Evolutionary conservation across 2,113 vertebrate species (phyloP), one percentile per base, ranked within the genome.

Genomic region (Puffinus mauretanicus): DNA sequence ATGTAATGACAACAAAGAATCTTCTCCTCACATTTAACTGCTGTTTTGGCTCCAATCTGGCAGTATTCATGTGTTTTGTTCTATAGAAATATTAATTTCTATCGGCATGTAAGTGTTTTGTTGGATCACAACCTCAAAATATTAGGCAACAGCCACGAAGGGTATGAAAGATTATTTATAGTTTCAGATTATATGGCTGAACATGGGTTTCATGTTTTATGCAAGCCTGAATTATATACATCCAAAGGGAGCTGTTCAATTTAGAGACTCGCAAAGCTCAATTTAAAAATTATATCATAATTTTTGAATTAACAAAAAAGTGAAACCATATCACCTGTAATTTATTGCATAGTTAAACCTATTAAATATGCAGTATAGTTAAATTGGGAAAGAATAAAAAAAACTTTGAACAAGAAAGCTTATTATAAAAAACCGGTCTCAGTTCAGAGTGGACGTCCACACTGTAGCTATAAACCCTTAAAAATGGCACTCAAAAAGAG

Each of bases 251-350:
- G 58, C 14, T 70, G 32, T 64, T 93, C 46, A 77, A 14, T 81
- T 87, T 54, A 94, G 81, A 93, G 67, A 83, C n/a, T 66, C 4
- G 1, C 14, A 78, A 66, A 88, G 38, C 18, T 83, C 71, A 69
- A 49, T 66, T 76, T 83, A 60, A 88, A 93, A 94, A 90, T 73
- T 29, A 46, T 78, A 70, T 55, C 2, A 49, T 72, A 76, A 77
- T 67, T 95, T 93, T 52, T 83, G 78, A 96, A 92, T 90, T 94
- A 90, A 82, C 46, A 73, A 67, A 94, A 94, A 88, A 38, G 16
- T 26, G 12, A 88, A 88, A 78, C 12, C 24, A 16, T 34, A 92
- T n/a, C 30, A 88, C 54, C 55, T 78, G 55, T 55, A 82, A 30
- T 47, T 88, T 86, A 51, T 44, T 77, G 21, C 65, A 47, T 16